Evolutionary conservation across 2,797 vertebrate genomes (phyloP), one percentile per base, ranked within the genome.

Genomic region (Pterois miles): DNA sequence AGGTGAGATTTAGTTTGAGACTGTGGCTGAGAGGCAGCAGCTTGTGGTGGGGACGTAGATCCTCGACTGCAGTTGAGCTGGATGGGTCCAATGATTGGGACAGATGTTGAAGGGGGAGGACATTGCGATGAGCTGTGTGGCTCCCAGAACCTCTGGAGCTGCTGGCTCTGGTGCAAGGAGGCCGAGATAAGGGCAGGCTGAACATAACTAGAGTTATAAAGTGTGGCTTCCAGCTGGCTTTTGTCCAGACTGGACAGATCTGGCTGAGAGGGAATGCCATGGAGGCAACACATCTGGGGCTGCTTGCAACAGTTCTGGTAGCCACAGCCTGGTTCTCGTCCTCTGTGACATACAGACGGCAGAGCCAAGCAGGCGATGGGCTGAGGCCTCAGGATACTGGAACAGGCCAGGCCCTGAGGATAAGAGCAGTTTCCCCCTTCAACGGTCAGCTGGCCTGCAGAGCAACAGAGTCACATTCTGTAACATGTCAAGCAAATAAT

Each of bases 391-490:
- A 96, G 95, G 29, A 96, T 89, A 34, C 85, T 94, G 79, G 95
- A 80, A 81, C 92, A 94, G 50, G 90, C 78, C 74, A 93, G 34
- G 14, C 89, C 80, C 18, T 96, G 96, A 3, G 96, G 86, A 77
- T 94, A 96, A 40, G 95, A 76, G 59, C 94, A 74, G 43, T 92
- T 95, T 69, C 95, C 97, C 22, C 96, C 96, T 88, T 99, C 98
- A 48, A 96, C 90, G 59, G 95, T 95, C 82, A 99, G 95, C 76
- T 96, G 95, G 40, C 98, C 98, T 99, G 86, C 60, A 94, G 79
- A 78, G 52, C 16, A 82, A 82, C 7, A 75, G 7, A 79, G 33
- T 65, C 71, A 78, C n/a, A 56, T 64, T 71, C 62, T n/a, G 40
- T 38, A 22, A 50, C 18, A 34, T n/a, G 23, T 62, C 18, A 67